These are phyloP conservation scores for Coluber constrictor DNA, from an alignment of 2,797 vertebrate species.

Conservation along the genomic window DNA sequence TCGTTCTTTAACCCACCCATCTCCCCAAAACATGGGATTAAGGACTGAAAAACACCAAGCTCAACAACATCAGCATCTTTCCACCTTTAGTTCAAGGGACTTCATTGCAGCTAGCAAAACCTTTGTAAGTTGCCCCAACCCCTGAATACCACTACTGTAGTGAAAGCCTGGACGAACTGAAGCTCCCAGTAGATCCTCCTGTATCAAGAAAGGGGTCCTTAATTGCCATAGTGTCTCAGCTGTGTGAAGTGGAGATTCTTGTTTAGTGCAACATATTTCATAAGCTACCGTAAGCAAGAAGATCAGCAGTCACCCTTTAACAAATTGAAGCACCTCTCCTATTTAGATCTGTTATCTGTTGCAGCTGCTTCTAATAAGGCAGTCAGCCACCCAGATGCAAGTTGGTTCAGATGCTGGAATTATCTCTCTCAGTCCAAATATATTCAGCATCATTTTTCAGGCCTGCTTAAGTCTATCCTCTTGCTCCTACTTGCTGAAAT, in stretches of 20 bases:
- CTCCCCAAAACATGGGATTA: background rate
- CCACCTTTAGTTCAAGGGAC: background rate
- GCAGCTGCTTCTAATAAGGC: background rate
- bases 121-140: background rate
- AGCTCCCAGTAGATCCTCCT: background rate
- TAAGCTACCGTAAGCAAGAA: background rate
- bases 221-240: background rate
- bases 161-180: background rate
- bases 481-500: background rate
- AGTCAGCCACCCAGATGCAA: background rate
- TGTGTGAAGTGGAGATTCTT: background rate
- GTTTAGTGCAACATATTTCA: background rate
- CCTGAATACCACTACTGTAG: background rate
- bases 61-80: background rate
- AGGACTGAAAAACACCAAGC: background rate
- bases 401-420: background rate
- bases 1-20: background rate
- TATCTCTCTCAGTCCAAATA: background rate
- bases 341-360: background rate
- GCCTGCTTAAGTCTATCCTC: background rate
- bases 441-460: background rate
- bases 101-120: background rate
- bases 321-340: background rate
- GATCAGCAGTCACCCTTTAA: background rate
- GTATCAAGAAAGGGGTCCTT: background rate